Percentiles rank a stretch among this genome's conserved stretches.
These are phyloP conservation scores for Oryzias dopingdopingensis DNA, from an alignment of 2,797 vertebrate genomes.

Conservation along the genomic window DNA sequence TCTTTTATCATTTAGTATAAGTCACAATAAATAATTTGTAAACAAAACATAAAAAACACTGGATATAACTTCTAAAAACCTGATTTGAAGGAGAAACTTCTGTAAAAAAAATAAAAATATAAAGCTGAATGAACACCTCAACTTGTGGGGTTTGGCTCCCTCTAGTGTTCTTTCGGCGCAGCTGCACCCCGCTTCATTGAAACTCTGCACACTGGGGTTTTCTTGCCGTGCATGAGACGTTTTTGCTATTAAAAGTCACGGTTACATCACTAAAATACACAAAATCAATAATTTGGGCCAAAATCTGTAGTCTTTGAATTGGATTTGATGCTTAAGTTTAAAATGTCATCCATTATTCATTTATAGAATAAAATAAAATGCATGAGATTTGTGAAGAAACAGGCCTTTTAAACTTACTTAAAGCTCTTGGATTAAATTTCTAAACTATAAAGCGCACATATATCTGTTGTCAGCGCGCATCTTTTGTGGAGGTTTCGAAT, in stretches of 20 bases:
- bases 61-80: too few relatives aligned
- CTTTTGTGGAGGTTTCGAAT: neutral
- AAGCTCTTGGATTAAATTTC: too few relatives aligned
- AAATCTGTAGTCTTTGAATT: neutral
- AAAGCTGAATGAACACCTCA: conserved; percentile 3
- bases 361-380: neutral
- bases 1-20: too few relatives aligned
- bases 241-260: conserved; percentile 17
- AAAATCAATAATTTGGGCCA: neutral
- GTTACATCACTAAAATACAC: conserved; percentile 16
- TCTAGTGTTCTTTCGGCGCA: conserved; percentile 41
- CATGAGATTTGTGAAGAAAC: too few relatives aligned
- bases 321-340: neutral
- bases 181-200: conserved; percentile 12
- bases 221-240: conserved; percentile 13
- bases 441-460: too few relatives aligned
- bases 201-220: conserved; percentile 20
- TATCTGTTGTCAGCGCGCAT: neutral
- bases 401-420: too few relatives aligned
- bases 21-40: too few relatives aligned
- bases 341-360: conserved; percentile 3
- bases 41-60: too few relatives aligned
- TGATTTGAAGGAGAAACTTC: too few relatives aligned
- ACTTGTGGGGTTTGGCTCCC: conserved; percentile 38
- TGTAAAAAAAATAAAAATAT: too few relatives aligned